A percentile compares a stretch with the other conserved stretches of the same genome.
These are phyloP conservation scores for Drosophila austrosaltans DNA, from an alignment of 2,888 invertebrate genomes.

Conservation along the genomic window DNA sequence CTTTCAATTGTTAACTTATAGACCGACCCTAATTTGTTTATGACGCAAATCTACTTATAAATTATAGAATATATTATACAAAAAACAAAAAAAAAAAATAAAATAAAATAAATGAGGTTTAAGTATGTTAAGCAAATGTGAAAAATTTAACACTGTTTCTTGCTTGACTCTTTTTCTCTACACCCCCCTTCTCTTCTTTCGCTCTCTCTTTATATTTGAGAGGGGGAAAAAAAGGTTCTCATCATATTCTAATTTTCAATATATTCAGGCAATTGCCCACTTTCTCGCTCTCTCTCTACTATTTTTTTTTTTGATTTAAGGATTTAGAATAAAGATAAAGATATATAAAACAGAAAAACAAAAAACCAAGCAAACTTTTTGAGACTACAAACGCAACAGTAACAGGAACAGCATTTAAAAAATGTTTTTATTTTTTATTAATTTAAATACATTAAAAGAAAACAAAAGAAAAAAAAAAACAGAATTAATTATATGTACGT, in stretches of 20 bases:
- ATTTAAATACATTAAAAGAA: conserved; percentile 5
- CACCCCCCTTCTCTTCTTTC: background rate
- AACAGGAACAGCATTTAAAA: conserved; percentile 77
- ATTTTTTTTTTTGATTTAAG: background rate
- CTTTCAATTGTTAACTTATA: conserved; percentile 2
- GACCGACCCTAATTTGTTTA: background rate
- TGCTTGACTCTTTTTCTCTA: background rate
- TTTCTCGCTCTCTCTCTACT: background rate
- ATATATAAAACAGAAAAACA: background rate
- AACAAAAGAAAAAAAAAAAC: conserved; percentile 14
- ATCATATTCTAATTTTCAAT: conserved; percentile 1
- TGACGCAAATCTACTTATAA: background rate
- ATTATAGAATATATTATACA: background rate
- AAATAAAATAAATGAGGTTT: background rate
- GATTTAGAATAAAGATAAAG: background rate
- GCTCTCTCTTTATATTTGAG: background rate
- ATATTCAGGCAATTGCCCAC: background rate
- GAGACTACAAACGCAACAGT: conserved; percentile 78
- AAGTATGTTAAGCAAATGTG: background rate
- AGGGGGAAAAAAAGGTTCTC: background rate
- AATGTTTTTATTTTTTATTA: conserved; percentile 66
- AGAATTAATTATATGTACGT: conserved; percentile 17
- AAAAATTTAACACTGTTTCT: background rate
- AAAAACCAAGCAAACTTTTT: conserved; percentile 58
- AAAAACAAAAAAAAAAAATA: background rate